These are phyloP conservation scores for Mythimna vitellina DNA, from an alignment of 2,888 invertebrate genomes.

Conservation along the genomic window DNA sequence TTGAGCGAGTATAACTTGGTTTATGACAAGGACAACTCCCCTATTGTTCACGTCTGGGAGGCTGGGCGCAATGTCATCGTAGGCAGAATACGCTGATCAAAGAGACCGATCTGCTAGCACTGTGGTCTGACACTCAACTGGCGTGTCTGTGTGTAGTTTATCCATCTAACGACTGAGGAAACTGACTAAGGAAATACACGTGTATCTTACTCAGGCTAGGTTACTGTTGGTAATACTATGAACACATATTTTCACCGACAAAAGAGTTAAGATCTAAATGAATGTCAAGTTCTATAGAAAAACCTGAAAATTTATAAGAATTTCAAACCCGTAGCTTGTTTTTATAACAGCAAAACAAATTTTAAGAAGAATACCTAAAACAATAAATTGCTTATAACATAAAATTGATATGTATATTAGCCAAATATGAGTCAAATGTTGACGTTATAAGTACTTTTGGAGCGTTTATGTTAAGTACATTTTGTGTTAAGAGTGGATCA, in stretches of 20 bases:
- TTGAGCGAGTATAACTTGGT: conserved; percentile 31
- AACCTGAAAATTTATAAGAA: too few relatives aligned
- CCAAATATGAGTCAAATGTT: too few relatives aligned
- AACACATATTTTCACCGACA: not conserved
- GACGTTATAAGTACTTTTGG: too few relatives aligned
- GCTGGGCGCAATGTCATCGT: conserved; percentile 5
- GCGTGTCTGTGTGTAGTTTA: conserved; percentile 5
- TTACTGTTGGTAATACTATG: not conserved
- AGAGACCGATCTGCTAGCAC: conserved; percentile 36
- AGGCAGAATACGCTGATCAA: conserved; percentile 48
- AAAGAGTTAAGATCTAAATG: too few relatives aligned
- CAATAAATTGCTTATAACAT: too few relatives aligned
- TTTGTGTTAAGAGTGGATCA: too few relatives aligned
- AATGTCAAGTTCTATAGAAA: too few relatives aligned
- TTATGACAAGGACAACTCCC: conserved; percentile 22
- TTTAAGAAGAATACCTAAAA: too few relatives aligned
- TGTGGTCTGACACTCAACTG: conserved; percentile 7
- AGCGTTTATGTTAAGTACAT: too few relatives aligned
- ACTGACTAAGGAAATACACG: conserved; percentile 9
- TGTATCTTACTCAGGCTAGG: not conserved
- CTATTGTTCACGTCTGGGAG: conserved; percentile 6
- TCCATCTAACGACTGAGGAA: conserved; percentile 1
- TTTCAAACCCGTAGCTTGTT: too few relatives aligned
- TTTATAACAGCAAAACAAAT: too few relatives aligned
- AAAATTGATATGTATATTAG: too few relatives aligned